Conservation (phyloP, 30 jellyfish, hydroid and myxozoan genomes). For the Aurelia sp. region DNA sequence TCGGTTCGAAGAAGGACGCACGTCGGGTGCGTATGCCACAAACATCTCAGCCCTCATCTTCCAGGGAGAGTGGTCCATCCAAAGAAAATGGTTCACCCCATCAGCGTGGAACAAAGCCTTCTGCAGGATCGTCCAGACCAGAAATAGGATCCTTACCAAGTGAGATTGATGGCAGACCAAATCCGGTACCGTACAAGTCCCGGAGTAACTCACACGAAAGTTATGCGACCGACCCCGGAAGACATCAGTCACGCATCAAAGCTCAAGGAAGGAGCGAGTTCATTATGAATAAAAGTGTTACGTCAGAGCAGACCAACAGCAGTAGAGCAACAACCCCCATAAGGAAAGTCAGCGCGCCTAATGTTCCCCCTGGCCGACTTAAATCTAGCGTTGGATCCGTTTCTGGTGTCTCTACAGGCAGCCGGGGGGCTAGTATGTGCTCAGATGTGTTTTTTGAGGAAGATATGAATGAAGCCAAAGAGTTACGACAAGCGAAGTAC, state of each 20-base stretch:
- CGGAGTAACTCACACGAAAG: conserved; percentile 58
- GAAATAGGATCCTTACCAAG: background rate
- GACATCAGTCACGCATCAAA: conserved; percentile 32
- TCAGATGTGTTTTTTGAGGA: conserved; percentile 63
- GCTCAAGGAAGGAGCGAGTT: conserved; percentile 6
- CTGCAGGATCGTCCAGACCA: background rate
- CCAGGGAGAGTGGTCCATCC: conserved; percentile 2
- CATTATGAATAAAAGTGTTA: background rate
- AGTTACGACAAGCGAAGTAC: background rate
- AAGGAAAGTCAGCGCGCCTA: conserved; percentile 8
- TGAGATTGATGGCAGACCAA: conserved; percentile 15
- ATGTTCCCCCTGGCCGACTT: background rate
- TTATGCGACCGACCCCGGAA: conserved; percentile 29
- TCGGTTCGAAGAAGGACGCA: background rate
- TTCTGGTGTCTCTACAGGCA: conserved; percentile 31
- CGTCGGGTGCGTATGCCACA: conserved; percentile 35
- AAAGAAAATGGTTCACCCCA: conserved; percentile 34
- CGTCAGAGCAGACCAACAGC: conserved; percentile 10
- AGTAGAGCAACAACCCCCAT: conserved; percentile 6
- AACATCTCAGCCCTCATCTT: background rate
- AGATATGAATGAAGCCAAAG: conserved; percentile 3
- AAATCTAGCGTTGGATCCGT: conserved; percentile 51
- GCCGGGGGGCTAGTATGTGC: conserved; percentile 53
- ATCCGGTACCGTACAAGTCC: background rate
- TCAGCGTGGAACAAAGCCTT: background rate